Evolutionary conservation across 2,888 invertebrate species (phyloP).

Genomic region (Drosophila rubida): DNA sequence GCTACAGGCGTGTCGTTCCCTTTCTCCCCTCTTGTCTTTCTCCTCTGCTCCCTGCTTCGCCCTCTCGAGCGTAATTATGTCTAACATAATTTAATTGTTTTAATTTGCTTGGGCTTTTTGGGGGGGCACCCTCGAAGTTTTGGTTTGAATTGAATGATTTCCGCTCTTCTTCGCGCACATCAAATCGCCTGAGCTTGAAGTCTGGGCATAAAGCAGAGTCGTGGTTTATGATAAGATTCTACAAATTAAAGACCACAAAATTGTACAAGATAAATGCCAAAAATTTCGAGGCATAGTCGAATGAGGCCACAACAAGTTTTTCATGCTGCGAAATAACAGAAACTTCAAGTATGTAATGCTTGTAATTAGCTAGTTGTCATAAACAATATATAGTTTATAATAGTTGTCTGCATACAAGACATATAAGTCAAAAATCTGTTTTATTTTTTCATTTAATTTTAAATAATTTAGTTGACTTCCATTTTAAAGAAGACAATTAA

Average conservation of each 20-base stretch:
- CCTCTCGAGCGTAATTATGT: slow-evolving; percentile 54
- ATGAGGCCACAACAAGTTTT: no score
- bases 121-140: slow-evolving; percentile 41
- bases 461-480: no score
- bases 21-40: not conserved
- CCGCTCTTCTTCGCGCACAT: slow-evolving; percentile 22
- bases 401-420: no score
- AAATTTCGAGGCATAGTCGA: no score
- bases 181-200: slow-evolving; percentile 2
- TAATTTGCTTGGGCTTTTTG: slow-evolving; percentile 45
- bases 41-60: not conserved
- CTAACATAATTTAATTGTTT: slow-evolving; percentile 70
- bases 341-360: no score
- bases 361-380: no score
- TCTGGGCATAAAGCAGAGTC: not conserved
- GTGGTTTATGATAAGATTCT: slow-evolving; percentile 1
- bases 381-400: no score
- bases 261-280: not conserved
- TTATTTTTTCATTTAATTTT: no score
- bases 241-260: slow-evolving; percentile 4
- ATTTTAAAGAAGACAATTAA: no score
- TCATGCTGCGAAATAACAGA: no score
- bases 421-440: no score
- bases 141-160: slow-evolving; percentile 6
- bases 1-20: slow-evolving; percentile 46